Conservation (phyloP, 2,797 vertebrate species). For the Dallia pectoralis region DNA sequence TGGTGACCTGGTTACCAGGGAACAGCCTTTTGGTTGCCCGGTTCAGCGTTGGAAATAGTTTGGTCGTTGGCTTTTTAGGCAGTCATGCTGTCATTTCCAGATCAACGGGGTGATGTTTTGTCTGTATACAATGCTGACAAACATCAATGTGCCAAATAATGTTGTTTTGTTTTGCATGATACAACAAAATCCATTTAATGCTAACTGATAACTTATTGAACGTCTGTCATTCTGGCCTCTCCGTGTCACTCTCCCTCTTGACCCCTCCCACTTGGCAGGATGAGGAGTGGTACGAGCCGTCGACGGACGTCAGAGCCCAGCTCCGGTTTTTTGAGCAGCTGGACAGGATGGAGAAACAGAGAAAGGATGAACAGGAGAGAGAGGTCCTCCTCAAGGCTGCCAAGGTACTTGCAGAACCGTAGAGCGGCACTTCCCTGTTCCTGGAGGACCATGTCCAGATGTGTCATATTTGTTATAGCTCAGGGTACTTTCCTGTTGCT, state of each 20-base stretch:
- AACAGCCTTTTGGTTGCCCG: not conserved
- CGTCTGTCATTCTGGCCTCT: not conserved
- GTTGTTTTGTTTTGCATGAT: no score
- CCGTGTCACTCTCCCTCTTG: not conserved
- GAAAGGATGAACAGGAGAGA: conserved; percentile 81
- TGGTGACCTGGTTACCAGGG: not conserved
- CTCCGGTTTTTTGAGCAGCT: conserved; percentile 82
- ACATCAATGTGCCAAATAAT: no score
- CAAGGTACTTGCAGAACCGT: conserved; percentile 63
- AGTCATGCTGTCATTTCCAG: no score
- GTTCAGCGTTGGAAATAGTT: no score
- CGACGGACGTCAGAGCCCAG: conserved; percentile 78
- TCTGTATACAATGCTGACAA: no score
- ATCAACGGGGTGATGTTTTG: no score
- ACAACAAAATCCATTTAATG: no score
- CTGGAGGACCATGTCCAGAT: no score
- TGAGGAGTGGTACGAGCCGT: conserved; percentile 72
- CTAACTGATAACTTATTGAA: no score
- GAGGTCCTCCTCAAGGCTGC: conserved; percentile 82
- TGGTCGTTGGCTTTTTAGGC: no score
- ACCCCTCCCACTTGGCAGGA: conserved; percentile 59
- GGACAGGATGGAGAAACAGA: conserved; percentile 81
- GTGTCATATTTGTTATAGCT: no score
- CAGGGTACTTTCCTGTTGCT: no score
- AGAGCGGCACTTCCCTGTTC: not conserved